Evolutionary conservation across 2,113 vertebrate species (phyloP), one percentile per base, ranked within the genome.

Genomic region (Grantiella picta): DNA sequence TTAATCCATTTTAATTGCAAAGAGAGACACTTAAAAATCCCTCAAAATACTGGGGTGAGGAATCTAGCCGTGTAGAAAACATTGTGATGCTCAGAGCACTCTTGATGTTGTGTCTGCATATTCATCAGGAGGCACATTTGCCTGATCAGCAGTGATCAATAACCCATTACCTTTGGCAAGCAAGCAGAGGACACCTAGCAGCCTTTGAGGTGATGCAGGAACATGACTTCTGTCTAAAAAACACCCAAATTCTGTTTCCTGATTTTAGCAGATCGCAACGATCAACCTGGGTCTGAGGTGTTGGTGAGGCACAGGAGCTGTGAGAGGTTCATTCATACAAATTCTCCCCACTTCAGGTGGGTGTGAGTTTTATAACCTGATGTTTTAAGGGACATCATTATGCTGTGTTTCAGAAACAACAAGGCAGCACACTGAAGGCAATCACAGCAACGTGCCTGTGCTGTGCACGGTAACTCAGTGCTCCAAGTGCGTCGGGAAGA

Each of bases 381-480:
- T 60, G 61, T 45, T 92, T 82, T 69, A 21, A 63, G 78, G 27
- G 40, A 28, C 59, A 38, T 78, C 76, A 47, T 56, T 65, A 15
- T 23, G 60, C 63, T 15, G 52, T 50, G 75, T 93, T 94, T 77
- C 78, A 91, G 93, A 86, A 86, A 93, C 81, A 89, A 69, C 40
- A 29, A 85, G 63, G 82, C 88, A 73, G 82, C 88, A 63, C 69
- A 15, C 25, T n/a, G 87, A 82, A 89, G 70, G 76, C 60, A 89
- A 69, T 87, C 66, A 60, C n/a, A 77, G 92, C 65, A 45, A 40
- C 5, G 42, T 8, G 57, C 64, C 68, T 59, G 72, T 59, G 82
- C 87, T 49, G 28, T 80, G 73, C 73, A n/a, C 28, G 66, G 82
- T 92, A 57, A 50, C 80, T 57, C 50, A 17, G 57, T 54, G 40